These are phyloP conservation scores for Hoplostethus atlanticus DNA, from an alignment of 2,797 vertebrate species.

Conservation along the genomic window DNA sequence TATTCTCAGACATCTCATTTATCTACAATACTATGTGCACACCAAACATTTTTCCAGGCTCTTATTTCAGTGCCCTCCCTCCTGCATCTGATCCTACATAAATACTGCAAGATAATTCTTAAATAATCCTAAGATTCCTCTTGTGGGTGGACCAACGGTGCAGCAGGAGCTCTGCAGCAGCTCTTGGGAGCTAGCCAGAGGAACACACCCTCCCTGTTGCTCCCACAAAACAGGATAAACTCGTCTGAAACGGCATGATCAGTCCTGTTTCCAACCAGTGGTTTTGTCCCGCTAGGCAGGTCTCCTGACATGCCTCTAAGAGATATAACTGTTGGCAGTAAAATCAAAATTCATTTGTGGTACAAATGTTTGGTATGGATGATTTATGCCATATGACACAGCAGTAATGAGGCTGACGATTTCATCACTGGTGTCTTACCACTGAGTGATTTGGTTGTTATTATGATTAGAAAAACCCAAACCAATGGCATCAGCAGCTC, in stretches of 20 bases:
- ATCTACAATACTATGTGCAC: too few relatives aligned
- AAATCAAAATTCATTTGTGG: slow-evolving; percentile 6
- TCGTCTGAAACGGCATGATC: slow-evolving; percentile 38
- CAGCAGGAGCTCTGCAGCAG: neutral
- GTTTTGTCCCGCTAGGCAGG: neutral
- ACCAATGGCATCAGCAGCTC: too few relatives aligned
- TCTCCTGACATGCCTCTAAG: neutral
- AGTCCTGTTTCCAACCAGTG: slow-evolving; percentile 33
- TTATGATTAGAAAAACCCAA: too few relatives aligned
- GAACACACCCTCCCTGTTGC: slow-evolving; percentile 22
- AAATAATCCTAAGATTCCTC: neutral
- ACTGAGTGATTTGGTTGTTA: too few relatives aligned
- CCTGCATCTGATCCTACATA: neutral
- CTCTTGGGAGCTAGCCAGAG: slow-evolving; percentile 9
- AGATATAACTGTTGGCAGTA: neutral
- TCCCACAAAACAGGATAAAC: slow-evolving; percentile 59
- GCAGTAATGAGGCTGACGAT: neutral
- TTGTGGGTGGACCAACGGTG: neutral
- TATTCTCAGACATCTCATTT: too few relatives aligned
- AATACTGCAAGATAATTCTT: neutral
- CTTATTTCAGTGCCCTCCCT: neutral
- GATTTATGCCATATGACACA: neutral
- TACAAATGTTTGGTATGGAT: neutral
- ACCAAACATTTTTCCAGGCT: neutral
- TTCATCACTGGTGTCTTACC: neutral